phyloP scores from a whole-genome alignment of 2,888 invertebrate genomes.

The Hyles lineata region DNA sequence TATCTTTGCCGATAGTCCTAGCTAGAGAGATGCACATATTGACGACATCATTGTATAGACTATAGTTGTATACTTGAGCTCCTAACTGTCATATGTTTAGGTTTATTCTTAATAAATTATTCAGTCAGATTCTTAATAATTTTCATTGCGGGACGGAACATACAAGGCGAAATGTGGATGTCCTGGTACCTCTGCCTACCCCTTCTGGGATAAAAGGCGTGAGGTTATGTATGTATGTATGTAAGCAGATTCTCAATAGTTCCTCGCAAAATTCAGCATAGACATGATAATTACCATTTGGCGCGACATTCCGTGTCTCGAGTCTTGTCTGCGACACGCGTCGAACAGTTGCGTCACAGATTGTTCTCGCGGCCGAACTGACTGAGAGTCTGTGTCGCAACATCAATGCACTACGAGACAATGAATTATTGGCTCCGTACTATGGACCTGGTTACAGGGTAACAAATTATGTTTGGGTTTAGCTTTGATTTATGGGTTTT shows the following conservation, averaged over 20 bases:
- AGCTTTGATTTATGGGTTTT: not conserved
- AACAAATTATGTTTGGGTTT: not conserved
- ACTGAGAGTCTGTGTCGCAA: constrained; percentile 57
- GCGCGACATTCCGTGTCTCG: constrained; percentile 34
- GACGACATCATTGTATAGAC: too few relatives aligned
- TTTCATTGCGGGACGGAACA: too few relatives aligned
- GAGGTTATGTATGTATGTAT: too few relatives aligned
- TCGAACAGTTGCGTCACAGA: constrained; percentile 51
- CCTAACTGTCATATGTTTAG: too few relatives aligned
- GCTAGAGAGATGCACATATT: too few relatives aligned
- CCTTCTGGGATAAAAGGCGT: too few relatives aligned
- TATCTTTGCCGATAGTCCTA: too few relatives aligned
- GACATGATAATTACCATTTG: not conserved
- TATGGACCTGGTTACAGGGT: constrained; percentile 2
- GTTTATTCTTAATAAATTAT: too few relatives aligned
- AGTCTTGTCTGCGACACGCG: constrained; percentile 47
- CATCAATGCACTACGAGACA: constrained; percentile 37
- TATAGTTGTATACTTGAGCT: too few relatives aligned
- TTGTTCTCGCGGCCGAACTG: constrained; percentile 60
- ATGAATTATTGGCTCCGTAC: constrained; percentile 25
- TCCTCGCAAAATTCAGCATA: not conserved
- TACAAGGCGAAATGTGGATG: too few relatives aligned
- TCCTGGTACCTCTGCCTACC: too few relatives aligned
- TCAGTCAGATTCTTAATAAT: too few relatives aligned
- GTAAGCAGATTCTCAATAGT: not conserved